Conservation (phyloP, 2,888 invertebrate species). For the Myopa testacea region DNA sequence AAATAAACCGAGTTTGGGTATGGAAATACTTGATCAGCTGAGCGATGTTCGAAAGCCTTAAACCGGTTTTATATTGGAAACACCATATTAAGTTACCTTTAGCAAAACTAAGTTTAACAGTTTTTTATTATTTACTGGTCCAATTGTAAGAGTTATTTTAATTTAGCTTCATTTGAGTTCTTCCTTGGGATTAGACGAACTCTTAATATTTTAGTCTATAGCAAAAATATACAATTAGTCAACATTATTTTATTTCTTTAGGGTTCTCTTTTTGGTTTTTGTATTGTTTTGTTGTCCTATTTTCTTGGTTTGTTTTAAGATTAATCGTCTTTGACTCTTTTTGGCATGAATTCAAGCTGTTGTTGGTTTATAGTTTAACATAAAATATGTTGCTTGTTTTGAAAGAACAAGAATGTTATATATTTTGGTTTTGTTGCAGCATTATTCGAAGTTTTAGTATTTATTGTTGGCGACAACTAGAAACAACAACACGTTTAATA, state of each 20-base stretch:
- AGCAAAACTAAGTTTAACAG: too few species aligned
- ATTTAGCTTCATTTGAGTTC: too few species aligned
- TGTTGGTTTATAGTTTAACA: neutral
- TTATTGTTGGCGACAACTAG: slow-evolving; percentile 19
- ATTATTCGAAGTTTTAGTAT: slow-evolving; percentile 1
- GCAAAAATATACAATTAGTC: slow-evolving; percentile 27
- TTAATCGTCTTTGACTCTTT: neutral
- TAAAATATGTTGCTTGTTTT: neutral
- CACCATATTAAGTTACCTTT: too few species aligned
- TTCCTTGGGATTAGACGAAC: neutral
- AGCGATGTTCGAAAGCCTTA: too few species aligned
- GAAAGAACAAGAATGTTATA: neutral
- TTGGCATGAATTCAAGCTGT: neutral
- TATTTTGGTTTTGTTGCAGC: neutral
- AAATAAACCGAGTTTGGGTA: too few species aligned
- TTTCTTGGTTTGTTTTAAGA: neutral
- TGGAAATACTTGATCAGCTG: too few species aligned
- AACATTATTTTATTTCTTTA: neutral
- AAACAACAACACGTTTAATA: slow-evolving; percentile 27
- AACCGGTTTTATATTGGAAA: too few species aligned
- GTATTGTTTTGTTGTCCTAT: neutral
- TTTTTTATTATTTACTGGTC: too few species aligned
- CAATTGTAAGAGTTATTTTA: too few species aligned
- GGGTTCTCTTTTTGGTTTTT: neutral
- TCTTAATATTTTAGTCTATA: neutral